Base-by-base conservation (phyloP, 2,113 vertebrate genomes). In the Motacilla alba region DNA sequence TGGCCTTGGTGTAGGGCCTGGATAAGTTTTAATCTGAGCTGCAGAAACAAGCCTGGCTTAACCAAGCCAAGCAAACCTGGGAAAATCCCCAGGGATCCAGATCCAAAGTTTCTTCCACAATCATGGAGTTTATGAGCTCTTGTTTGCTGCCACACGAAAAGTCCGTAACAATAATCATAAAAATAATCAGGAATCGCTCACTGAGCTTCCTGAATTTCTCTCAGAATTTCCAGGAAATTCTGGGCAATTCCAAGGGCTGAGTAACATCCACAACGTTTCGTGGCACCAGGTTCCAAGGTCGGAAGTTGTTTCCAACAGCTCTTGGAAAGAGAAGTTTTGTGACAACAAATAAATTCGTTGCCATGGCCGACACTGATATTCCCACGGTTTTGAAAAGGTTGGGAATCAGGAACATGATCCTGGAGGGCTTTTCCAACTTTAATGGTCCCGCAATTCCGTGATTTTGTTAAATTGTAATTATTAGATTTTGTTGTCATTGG, bases 401-500 rank as follows among this genome's bases (percentile, higher is more conserved):
- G n/a, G 41, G 59, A 56, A 47, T 33, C 0, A 2, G n/a, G 41
- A 64, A 19, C 1, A 0, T 6, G 41, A 35, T 16, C 52, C 30
- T 14, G 50, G 30, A n/a, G 24, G 35, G 35, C 5, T 58, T 66
- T 58, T 49, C 70, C 43, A 16, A 2, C 16, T 3, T n/a, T 26
- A 9, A 10, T 2, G 9, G 39, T 39, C 28, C n/a, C 0, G 0
- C 3, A 8, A 7, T 30, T 66, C 43, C 7, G 0, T 4, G 41
- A 5, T 18, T 20, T 7, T 19, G 9, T n/a, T 47, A 3, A 27
- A 55, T 19, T 10, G 14, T 8, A 24, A 47, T 41, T 19, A 28
- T 13, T 4, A 1, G 5, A 10, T 56, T n/a, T n/a, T 0, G 0
- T 22, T 73, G 37, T 9, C 4, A 0, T 6, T 7, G 23, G 19